Base-by-base conservation (phyloP, 2,888 invertebrate genomes). In the Autographa gamma region DNA sequence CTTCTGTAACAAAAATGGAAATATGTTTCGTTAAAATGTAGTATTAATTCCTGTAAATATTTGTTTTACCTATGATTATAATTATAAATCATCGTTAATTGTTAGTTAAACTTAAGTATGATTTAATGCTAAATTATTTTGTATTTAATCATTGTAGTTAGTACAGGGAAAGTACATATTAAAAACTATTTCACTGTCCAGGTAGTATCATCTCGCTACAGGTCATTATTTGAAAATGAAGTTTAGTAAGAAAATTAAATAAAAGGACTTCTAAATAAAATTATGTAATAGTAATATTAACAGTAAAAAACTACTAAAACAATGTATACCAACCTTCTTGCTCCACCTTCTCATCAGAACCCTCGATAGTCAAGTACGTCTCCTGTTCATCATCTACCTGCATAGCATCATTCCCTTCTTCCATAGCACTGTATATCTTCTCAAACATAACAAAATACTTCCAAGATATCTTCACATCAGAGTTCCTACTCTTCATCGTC, bases 391-490 rank as follows among this genome's bases (percentile, higher is more conserved):
- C 77, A 31, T 84, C 85, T 11, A 88, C 79, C 14, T 83, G 81
- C 85, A 88, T 86, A 0, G 62, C 59, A 0, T 79, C 80, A 3
- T 71, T 63, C 11, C 64, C 70, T 25, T 76, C 81, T 4, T 81
- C 85, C 0, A 82, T 85, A 1, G 72, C 72, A 63, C 38, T 83
- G 71, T 90, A 94, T 52, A 95, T 90, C 52, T 92, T 84, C 65
- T 94, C 93, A 64, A 95, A 89, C 86, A 90, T 87, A 60, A 88
- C 89, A 69, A 90, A 95, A 73, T 94, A 95, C 61, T 92, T 92
- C 95, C 95, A 95, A 0, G 91, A 90, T 0, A 95, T 91, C 69
- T 93, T 95, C 0, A 92, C 91, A 25, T 91, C 89, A 0, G 94
- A 90, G 54, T 93, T 93, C 56, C 90, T 88, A 0, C 83, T 78